These are phyloP conservation scores for Cyclophora albipunctata DNA, from an alignment of 2,888 invertebrate genomes.

Conservation along the genomic window DNA sequence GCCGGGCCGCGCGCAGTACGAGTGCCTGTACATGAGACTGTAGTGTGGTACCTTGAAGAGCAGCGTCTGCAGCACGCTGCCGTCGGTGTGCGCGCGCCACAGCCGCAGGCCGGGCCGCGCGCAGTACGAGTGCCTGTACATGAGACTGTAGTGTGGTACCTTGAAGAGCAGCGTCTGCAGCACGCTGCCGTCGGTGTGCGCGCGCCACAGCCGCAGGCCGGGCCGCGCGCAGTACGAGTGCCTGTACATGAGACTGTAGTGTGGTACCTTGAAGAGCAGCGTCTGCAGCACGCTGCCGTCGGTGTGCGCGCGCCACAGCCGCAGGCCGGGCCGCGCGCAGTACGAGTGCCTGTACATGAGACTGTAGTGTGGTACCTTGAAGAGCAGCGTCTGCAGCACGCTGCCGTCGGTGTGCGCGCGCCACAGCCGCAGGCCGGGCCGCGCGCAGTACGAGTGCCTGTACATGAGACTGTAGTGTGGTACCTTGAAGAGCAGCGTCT, in stretches of 20 bases:
- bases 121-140: conserved; percentile 82
- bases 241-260: too few species aligned
- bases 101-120: conserved; percentile 88
- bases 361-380: too few species aligned
- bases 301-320: conserved; percentile 88
- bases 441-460: conserved; percentile 82
- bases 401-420: conserved; percentile 82
- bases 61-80: conserved; percentile 88
- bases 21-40: too few species aligned
- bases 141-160: too few species aligned
- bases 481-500: conserved; percentile 91
- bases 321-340: conserved; percentile 87
- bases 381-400: conserved; percentile 89
- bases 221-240: conserved; percentile 85
- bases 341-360: too few species aligned
- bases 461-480: too few species aligned
- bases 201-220: conserved; percentile 89
- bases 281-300: conserved; percentile 89
- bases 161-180: conserved; percentile 89
- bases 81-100: conserved; percentile 86
- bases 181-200: conserved; percentile 85
- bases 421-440: conserved; percentile 91
- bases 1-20: conserved; percentile 87
- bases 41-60: conserved; percentile 93
- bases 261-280: conserved; percentile 89